These are phyloP conservation scores for Drosophila sp. DNA, from an alignment of 1,140 invertebrate species.

Conservation along the genomic window DNA sequence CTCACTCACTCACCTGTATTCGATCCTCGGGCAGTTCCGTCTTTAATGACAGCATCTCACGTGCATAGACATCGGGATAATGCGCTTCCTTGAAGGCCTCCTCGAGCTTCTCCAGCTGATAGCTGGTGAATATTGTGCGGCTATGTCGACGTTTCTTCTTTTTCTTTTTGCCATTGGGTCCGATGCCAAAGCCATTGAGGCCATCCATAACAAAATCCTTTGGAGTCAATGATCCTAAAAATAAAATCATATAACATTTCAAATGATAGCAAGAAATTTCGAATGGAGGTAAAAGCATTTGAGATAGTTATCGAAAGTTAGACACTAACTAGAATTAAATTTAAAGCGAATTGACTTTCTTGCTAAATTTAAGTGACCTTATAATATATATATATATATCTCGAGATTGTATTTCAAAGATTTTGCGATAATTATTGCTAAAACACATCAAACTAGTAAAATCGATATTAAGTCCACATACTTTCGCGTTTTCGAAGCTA, in stretches of 20 bases:
- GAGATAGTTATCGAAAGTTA: too few species aligned
- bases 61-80: constrained; percentile 98
- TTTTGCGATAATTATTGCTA: too few species aligned
- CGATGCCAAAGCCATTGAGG: constrained; percentile 85
- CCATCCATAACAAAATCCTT: constrained; percentile 84
- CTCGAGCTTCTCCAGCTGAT: constrained; percentile 98
- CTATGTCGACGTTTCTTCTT: constrained; percentile 95
- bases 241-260: not conserved
- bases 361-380: too few species aligned
- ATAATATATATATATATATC: too few species aligned
- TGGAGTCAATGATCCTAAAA: constrained; percentile 61
- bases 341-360: too few species aligned
- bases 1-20: constrained; percentile 98
- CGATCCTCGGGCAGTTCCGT: constrained; percentile 99
- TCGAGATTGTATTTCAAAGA: too few species aligned
- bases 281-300: too few species aligned
- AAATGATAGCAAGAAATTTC: not conserved
- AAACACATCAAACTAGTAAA: too few species aligned
- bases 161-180: constrained; percentile 90
- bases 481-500: too few species aligned
- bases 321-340: too few species aligned
- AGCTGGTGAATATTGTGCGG: constrained; percentile 98
- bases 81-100: constrained; percentile 99
- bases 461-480: too few species aligned
- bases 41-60: constrained; percentile 98